Evolutionary conservation across 2,888 invertebrate genomes (phyloP), one percentile per base, ranked within the genome.

Genomic region (Drosophila incognita): DNA sequence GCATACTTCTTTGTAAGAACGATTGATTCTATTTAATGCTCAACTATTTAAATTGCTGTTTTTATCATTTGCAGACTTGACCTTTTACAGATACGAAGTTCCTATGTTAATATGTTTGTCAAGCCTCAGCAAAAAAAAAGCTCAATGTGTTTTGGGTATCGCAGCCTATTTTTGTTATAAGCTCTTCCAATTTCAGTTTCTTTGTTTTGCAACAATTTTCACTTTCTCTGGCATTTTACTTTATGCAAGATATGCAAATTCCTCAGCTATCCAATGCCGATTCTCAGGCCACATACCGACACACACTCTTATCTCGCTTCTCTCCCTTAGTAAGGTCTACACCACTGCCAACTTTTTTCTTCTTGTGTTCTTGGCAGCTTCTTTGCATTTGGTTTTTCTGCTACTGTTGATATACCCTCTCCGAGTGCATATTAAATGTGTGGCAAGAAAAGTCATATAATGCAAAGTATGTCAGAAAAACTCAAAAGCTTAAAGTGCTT

Each of bases 221-320:
- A 79, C 79, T 81, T 79, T 79, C 78, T 51, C 60, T 69, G 79
- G 78, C 78, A 77, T 77, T 71, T 64, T 60, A 53, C 66, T 81
- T 81, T 79, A 66, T 79, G 79, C 81, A 63, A 79, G 82, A 81
- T 79, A 79, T 81, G 79, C 79, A 79, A 79, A 79, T 79, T 81
- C 78, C 78, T 64, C 40, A 73, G 69, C 69, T 72, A 65, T 62
- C 77, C 54, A 63, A 40, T 64, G 76, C 61, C 63, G 61, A 61
- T 64, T 74, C 76, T 48, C 62, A 64, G 35, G 18, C 75, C 58
- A 58, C 38, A 48, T 46, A 38, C 53, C 13, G 6, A 13, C 38
- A 38, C 31, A 63, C 51, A 48, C 51, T 36, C 73, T 62, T 77
- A 77, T 77, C 64, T 65, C 21, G 35, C 35, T 46, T 18, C 11